These are phyloP conservation scores for Cisticola juncidis DNA, from an alignment of 2,113 vertebrate species.

Conservation along the genomic window DNA sequence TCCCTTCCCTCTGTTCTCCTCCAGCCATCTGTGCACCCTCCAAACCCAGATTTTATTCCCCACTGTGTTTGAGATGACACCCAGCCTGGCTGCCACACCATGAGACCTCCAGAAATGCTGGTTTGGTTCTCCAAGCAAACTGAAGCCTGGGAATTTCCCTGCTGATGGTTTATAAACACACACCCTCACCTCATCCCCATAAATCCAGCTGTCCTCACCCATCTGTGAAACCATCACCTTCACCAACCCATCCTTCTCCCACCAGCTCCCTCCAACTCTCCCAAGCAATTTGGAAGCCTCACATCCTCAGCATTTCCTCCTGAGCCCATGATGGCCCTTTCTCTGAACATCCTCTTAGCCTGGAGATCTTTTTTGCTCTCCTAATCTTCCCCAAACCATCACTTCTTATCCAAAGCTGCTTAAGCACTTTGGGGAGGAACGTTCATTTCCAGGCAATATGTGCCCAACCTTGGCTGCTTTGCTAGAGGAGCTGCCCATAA, in stretches of 20 bases:
- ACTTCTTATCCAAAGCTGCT: constrained; percentile 53
- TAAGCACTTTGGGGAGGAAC: not conserved
- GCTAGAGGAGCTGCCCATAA: not conserved
- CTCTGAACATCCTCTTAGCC: not conserved
- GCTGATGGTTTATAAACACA: not conserved
- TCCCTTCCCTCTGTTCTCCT: not conserved
- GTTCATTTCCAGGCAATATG: not conserved
- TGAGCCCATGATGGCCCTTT: not conserved
- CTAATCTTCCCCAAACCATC: constrained; percentile 19
- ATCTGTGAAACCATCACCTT: not conserved
- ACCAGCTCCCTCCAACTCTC: not conserved
- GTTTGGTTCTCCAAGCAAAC: not conserved
- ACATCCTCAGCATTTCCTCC: not conserved
- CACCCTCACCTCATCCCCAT: accelerated
- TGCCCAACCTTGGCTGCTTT: constrained; percentile 8
- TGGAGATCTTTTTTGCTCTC: not conserved
- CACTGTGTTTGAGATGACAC: not conserved
- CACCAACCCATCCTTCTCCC: not conserved
- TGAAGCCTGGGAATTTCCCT: not conserved
- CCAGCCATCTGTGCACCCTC: not conserved
- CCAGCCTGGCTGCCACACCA: too few species aligned
- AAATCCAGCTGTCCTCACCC: not conserved
- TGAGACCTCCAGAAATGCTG: not conserved
- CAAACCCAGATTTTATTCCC: not conserved
- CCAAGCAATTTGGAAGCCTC: not conserved